phyloP scores from a whole-genome alignment of 2,888 invertebrate genomes.

The Plagodis dolabraria region DNA sequence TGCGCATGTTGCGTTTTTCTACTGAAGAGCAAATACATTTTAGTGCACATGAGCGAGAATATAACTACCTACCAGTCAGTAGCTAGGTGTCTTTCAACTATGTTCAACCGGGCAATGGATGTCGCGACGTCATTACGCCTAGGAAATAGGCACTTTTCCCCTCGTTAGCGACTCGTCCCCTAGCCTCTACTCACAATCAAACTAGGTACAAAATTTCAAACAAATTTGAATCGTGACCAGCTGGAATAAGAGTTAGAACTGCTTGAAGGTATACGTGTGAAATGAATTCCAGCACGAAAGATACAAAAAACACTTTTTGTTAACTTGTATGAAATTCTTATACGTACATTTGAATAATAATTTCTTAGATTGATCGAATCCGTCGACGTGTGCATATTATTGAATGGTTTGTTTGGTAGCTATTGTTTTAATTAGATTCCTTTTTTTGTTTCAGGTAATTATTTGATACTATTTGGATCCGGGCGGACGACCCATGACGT shows the following conservation, averaged over 20 bases:
- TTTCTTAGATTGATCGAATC: no score
- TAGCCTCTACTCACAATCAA: constrained; percentile 53
- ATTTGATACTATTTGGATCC: no score
- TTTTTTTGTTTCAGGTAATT: constrained; percentile 17
- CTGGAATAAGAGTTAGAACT: constrained; percentile 11
- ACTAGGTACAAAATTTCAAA: constrained; percentile 37
- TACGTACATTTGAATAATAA: background rate
- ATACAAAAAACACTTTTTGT: constrained; percentile 10
- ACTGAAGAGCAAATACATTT: no score
- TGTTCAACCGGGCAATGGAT: constrained; percentile 57
- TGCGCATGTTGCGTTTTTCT: no score
- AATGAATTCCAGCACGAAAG: background rate
- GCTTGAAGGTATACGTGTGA: background rate
- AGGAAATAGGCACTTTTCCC: constrained; percentile 84
- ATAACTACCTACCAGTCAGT: background rate
- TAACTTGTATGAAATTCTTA: constrained; percentile 15
- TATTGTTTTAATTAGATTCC: no score
- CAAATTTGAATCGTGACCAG: constrained; percentile 29
- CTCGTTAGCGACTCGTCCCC: constrained; percentile 78
- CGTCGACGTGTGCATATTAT: no score
- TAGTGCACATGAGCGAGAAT: no score
- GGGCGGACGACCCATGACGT: no score
- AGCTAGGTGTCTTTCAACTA: constrained; percentile 44
- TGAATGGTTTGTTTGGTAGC: no score
- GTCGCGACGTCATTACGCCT: constrained; percentile 78